phyloP scores from a whole-genome alignment of 2,113 vertebrate genomes.

The Calonectris borealis region DNA sequence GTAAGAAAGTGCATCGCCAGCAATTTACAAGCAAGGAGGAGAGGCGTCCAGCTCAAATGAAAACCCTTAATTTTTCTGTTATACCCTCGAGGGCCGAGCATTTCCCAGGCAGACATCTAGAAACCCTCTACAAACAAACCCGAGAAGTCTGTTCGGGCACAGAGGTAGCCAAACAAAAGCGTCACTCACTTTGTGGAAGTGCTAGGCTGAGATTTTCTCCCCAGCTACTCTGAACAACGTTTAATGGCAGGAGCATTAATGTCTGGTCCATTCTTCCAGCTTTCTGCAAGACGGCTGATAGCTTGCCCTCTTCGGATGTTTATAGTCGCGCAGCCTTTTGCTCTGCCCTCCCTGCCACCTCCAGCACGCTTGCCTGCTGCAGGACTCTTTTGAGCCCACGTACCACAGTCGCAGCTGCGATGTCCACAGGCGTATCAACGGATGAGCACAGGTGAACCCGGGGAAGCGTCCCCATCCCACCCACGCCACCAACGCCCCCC shows the following conservation, averaged over 20 bases:
- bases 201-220: background rate
- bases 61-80: background rate
- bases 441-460: background rate
- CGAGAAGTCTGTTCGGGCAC: background rate
- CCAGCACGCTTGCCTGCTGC: accelerated
- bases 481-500: accelerated
- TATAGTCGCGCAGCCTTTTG: accelerated
- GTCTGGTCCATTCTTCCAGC: background rate
- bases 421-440: accelerated
- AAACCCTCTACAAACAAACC: background rate
- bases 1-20: background rate
- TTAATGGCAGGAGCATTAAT: background rate
- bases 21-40: background rate
- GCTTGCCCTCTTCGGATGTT: background rate
- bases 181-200: background rate
- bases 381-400: accelerated
- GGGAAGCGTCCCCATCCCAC: background rate
- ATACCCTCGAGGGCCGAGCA: background rate
- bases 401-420: accelerated
- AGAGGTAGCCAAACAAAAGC: background rate
- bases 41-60: background rate
- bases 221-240: background rate
- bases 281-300: background rate
- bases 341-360: background rate
- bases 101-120: background rate